Evolutionary conservation across 30 jellyfish, hydroid and myxozoan species (phyloP).

Genomic region (Aurelia aurita complex sp. Pacific): DNA sequence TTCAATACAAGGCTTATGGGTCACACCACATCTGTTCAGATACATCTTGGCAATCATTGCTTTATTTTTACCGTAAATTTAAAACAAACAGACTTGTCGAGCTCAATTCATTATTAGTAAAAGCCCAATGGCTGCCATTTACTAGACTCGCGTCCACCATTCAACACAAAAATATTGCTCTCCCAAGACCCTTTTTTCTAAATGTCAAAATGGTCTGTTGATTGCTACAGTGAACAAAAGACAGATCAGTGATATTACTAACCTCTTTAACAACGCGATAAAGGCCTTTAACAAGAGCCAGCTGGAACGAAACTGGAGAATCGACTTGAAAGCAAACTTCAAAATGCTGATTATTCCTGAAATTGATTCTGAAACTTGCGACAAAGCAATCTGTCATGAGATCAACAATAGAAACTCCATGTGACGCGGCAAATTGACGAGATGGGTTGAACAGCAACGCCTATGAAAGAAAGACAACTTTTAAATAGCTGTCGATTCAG

Average conservation of each 20-base stretch:
- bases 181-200: no score
- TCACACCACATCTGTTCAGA: no score
- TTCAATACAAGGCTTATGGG: no score
- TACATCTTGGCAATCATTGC: no score
- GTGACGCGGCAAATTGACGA: conserved; percentile 58
- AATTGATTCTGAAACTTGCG: conserved; percentile 94
- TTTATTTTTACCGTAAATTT: no score
- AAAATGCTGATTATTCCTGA: conserved; percentile 93
- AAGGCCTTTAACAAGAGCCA: conserved; percentile 84
- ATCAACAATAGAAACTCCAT: conserved; percentile 71
- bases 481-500: no score
- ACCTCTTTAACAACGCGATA: conserved; percentile 90
- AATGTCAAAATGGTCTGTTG: no score
- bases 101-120: no score
- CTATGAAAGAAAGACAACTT: conserved; percentile 36
- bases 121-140: no score
- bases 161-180: no score
- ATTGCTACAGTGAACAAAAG: background rate
- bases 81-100: no score
- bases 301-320: conserved; percentile 75
- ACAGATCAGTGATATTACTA: background rate
- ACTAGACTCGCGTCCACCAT: no score
- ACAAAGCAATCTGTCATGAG: conserved; percentile 95
- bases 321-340: conserved; percentile 93
- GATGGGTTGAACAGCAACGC: conserved; percentile 75